These are phyloP conservation scores for Lontra canadensis DNA, from an alignment of 2,113 vertebrate species.

Conservation along the genomic window DNA sequence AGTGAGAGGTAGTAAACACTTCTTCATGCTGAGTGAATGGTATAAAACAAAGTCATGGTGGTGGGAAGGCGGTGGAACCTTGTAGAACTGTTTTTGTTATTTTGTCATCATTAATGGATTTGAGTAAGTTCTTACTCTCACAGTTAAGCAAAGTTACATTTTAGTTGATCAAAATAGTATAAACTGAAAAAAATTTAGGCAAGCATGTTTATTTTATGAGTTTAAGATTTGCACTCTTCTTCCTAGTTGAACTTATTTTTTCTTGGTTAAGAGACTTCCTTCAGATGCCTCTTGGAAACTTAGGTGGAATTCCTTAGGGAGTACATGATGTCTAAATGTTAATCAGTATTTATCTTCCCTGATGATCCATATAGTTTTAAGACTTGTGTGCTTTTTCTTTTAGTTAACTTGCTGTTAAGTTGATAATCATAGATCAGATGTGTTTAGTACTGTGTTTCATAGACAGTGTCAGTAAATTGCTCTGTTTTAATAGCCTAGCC, in stretches of 20 bases:
- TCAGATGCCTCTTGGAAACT: background rate
- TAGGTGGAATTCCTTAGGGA: background rate
- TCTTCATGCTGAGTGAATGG: background rate
- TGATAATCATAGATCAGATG: background rate
- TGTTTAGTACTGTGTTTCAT: background rate
- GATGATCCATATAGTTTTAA: background rate
- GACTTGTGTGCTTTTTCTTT: background rate
- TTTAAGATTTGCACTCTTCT: background rate
- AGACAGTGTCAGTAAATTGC: background rate
- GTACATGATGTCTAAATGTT: background rate
- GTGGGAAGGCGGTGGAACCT: background rate
- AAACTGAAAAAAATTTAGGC: background rate
- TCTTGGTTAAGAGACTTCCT: background rate
- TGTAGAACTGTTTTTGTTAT: background rate
- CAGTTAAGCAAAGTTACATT: background rate
- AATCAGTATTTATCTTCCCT: background rate
- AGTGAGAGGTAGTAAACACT: background rate
- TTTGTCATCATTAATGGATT: background rate
- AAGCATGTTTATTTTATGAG: background rate
- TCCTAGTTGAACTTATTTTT: conserved; percentile 26
- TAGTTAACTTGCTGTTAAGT: background rate
- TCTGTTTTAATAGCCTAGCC: background rate
- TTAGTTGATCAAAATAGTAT: background rate
- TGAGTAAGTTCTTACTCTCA: background rate
- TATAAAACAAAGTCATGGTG: background rate